Evolutionary conservation across 2,888 invertebrate genomes (phyloP).

Genomic region (Globia sparganii): DNA sequence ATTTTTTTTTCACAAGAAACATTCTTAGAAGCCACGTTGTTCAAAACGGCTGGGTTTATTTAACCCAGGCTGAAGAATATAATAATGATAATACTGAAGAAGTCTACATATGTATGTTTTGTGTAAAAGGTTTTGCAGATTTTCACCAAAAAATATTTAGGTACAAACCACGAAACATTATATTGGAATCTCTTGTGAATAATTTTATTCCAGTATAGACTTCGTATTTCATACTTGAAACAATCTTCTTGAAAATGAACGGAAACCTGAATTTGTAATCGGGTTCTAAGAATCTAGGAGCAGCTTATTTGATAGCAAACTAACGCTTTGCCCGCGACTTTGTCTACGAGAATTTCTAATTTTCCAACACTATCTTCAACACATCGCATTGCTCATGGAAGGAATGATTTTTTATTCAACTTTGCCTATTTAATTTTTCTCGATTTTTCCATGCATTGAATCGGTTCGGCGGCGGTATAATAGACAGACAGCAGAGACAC

Average conservation of each 20-base stretch:
- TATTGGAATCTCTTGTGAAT: neutral
- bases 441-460: neutral
- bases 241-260: neutral
- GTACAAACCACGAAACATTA: neutral
- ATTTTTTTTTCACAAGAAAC: no score
- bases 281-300: neutral
- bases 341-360: neutral
- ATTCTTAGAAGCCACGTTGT: no score
- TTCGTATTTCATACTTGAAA: neutral
- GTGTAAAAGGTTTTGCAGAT: constrained; percentile 6
- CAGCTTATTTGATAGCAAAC: neutral
- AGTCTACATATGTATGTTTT: neutral
- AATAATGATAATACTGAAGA: neutral
- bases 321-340: neutral
- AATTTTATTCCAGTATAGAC: neutral
- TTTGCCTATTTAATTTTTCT: neutral
- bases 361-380: neutral
- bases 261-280: neutral
- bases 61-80: neutral
- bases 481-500: neutral
- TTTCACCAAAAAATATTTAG: neutral
- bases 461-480: neutral
- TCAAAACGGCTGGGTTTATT: neutral
- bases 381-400: no score
- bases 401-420: neutral